A percentile compares a stretch with the other conserved stretches of the same genome.
These are phyloP conservation scores for Stenodema calcarata DNA, from an alignment of 2,888 invertebrate species.

Conservation along the genomic window DNA sequence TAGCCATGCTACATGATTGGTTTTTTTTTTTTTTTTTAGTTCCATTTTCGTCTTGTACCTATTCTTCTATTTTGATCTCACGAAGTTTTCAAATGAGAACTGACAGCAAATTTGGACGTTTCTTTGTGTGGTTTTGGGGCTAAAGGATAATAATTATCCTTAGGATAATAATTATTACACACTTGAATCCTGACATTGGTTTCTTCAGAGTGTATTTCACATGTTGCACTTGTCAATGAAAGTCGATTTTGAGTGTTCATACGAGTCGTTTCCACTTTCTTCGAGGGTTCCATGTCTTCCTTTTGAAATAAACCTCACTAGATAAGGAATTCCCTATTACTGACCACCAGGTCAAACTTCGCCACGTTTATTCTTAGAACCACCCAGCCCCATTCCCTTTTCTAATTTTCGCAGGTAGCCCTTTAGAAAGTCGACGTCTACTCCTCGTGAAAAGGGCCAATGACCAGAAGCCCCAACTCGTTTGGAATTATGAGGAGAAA, in stretches of 20 bases:
- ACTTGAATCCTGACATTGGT: no score
- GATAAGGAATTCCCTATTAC: not conserved
- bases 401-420: conserved; percentile 8
- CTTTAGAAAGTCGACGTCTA: not conserved
- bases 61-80: not conserved
- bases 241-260: no score
- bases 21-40: no score
- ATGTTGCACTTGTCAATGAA: no score
- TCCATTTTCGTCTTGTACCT: not conserved
- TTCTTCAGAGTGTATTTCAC: no score
- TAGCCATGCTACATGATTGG: not conserved
- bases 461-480: not conserved
- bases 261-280: not conserved
- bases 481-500: not conserved
- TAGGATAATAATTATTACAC: no score
- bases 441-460: not conserved
- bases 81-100: not conserved
- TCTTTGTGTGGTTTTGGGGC: no score
- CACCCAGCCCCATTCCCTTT: not conserved
- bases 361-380: not conserved
- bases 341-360: not conserved
- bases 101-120: not conserved
- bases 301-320: not conserved
- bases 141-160: no score
- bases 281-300: not conserved